Evolutionary conservation across 2,113 vertebrate species (phyloP), one percentile per base, ranked within the genome.

Genomic region (Pionites leucogaster): DNA sequence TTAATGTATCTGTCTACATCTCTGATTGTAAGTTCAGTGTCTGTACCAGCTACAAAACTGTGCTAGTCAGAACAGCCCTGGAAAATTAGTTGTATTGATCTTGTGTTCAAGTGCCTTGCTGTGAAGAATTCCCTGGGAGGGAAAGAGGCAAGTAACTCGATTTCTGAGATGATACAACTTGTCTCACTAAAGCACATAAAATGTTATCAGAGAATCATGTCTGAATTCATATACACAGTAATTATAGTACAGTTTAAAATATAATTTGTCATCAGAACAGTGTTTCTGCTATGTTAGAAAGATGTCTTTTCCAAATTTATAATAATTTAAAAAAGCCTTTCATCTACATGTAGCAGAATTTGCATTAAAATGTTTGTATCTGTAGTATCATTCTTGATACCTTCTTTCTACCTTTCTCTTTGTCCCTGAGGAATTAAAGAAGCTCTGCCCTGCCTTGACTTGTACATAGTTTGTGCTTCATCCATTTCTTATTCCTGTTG

Each of bases 31-130:
- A 69, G 49, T 91, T 82, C 68, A 90, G 72, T 25, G 65, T 90
- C 65, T 76, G 4, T 68, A 84, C 27, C 72, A 79, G 42, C 86
- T 92, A 64, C 33, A n/a, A 68, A 93, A 70, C 85, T 46, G 9
- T 52, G 37, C 55, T 75, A n/a, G 76, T 64, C 44, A 82, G 71
- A 94, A 67, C 17, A 75, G 71, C 65, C 63, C 63, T 25, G 18
- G n/a, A 75, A 69, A 94, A 88, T 63, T 37, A 91, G 88, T 81
- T 88, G 28, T 53, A 83, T 83, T 78, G 92, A 86, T 68, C 52
- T 84, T 75, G 5, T 75, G 62, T 60, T 92, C 52, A 80, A 78
- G 15, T 81, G 44, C 11, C 72, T 91, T 86, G 37, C 55, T 64
- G 64, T 60, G n/a, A 94, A 49, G 49, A 77, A 75, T 50, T 93